Percentiles rank a stretch among this genome's conserved stretches.
phyloP scores from a whole-genome alignment of 2,113 vertebrate genomes.

The Nothoprocta perdicaria region DNA sequence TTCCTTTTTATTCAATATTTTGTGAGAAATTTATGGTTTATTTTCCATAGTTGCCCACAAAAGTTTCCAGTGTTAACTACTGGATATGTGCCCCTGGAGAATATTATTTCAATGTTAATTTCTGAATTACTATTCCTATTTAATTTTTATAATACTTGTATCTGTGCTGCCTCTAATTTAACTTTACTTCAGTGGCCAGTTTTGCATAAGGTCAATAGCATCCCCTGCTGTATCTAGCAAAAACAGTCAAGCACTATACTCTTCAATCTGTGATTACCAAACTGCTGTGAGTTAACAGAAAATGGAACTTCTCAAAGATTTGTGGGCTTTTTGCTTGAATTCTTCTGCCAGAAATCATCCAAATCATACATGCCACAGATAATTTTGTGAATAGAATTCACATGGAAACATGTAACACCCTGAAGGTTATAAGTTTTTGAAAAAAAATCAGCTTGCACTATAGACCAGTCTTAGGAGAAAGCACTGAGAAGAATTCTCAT shows the following conservation, averaged over 20 bases:
- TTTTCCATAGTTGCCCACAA: neutral
- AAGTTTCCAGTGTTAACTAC: neutral
- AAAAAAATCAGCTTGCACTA: neutral
- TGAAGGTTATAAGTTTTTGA: neutral
- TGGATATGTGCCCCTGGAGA: neutral
- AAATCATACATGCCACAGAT: neutral
- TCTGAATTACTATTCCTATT: neutral
- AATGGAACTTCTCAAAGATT: neutral
- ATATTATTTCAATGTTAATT: neutral
- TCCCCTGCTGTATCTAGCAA: constrained; percentile 53
- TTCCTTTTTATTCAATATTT: neutral
- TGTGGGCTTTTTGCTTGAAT: neutral
- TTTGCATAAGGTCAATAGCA: constrained; percentile 39
- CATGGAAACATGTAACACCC: neutral
- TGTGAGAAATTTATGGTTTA: neutral
- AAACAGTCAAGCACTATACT: constrained; percentile 25
- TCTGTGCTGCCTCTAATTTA: neutral
- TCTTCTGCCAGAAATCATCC: neutral
- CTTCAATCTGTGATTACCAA: neutral
- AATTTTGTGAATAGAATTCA: neutral
- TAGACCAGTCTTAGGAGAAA: neutral
- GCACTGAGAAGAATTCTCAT: neutral
- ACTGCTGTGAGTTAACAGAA: neutral
- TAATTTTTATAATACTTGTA: neutral
- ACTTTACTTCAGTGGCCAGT: neutral